Evolutionary conservation across 2,113 vertebrate genomes (phyloP), one percentile per base, ranked within the genome.

Genomic region (Asarcornis scutulata): DNA sequence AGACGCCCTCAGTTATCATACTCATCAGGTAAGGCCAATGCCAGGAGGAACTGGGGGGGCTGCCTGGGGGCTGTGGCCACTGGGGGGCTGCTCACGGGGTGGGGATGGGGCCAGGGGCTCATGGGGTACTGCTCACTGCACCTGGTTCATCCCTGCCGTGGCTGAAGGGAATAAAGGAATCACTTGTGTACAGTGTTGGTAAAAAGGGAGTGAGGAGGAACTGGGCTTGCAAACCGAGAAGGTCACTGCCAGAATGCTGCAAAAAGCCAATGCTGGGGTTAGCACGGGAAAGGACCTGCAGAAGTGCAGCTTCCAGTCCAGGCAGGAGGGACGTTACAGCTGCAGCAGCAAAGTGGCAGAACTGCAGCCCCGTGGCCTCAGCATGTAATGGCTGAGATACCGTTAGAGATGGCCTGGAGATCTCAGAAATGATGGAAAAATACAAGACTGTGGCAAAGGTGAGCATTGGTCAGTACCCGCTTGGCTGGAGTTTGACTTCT

Each of bases 1-100:
- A 99, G 98, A 99, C 99, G 0, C 99, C 99, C 1, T 99, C 99
- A 0, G 99, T 99, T 95, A 99, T 99, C 97, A 99, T 99, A 76
- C 98, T 99, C 27, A 99, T 99, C 98, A 99, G 99, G 99, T 99
- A 90, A 90, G 97, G 23, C 2, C 1, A 1, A 6, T 2, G 23
- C 40, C 0, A 2, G 48, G 26, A 34, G 72, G 62, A 40, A 4
- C 13, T 9, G 0, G 2, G 2, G 52, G 9, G 52, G 25, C 21
- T 2, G 1, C 27, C 23, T 12, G 8, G 9, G 31, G 50, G 42
- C 68, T 83, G 48, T 31, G 31, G 62, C 10, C 17, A 12, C 25
- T 40, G 26, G 8, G 8, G n/a, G 50, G 42, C 72, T 83, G 48
- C 40, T 75, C 27, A 16, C 25, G 34, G 4, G 20, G 0, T 34